Base-by-base conservation (phyloP, 2,888 invertebrate genomes). In the Callyntrura guangdongensis region DNA sequence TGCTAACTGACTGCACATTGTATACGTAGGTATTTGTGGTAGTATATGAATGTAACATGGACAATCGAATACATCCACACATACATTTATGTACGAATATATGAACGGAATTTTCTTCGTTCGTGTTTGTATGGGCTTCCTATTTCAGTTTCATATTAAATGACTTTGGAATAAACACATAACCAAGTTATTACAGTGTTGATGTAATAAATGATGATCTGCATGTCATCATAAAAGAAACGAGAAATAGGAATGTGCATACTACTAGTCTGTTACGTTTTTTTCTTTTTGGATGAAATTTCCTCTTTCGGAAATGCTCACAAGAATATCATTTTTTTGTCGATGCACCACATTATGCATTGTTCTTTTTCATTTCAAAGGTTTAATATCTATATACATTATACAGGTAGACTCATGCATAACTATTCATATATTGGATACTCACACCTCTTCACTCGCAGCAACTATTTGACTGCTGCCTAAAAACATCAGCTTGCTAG, bases 151-250 rank as follows among this genome's bases (percentile, higher is more conserved):
- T 77, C 53, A 25, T 53, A 36, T 69, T 69, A 84, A 20, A 82
- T 86, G 74, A 61, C 67, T 69, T 74, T 84, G 89, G 85, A 85
- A 79, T 90, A 90, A 90, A 6, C 36, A 36, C 36, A 90, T 85
- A 90, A 90, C 81, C 85, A 85, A 85, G 81, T 69, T 64, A 81
- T 64, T 45, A 79, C 36, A 6, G 36, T 85, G 84, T 84, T 85
- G 59, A 53, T 84, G 77, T 27, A 53, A 90, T 84, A 53, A 36
- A 85, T 85, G 77, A 79, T 89, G 59, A 64, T 67, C 67, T 72
- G 72, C 83, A 74, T 89, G 74, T 89, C 67, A 77, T 74, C 20
- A 67, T 61, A 22, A 25, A 36, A 6, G 36, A 36, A 36, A 72
- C 53, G 83, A 17, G 53, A 25, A 53, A 72, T 84, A 61, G 36